Base-by-base conservation (phyloP, 2,113 vertebrate genomes). In the Petroica traversi region DNA sequence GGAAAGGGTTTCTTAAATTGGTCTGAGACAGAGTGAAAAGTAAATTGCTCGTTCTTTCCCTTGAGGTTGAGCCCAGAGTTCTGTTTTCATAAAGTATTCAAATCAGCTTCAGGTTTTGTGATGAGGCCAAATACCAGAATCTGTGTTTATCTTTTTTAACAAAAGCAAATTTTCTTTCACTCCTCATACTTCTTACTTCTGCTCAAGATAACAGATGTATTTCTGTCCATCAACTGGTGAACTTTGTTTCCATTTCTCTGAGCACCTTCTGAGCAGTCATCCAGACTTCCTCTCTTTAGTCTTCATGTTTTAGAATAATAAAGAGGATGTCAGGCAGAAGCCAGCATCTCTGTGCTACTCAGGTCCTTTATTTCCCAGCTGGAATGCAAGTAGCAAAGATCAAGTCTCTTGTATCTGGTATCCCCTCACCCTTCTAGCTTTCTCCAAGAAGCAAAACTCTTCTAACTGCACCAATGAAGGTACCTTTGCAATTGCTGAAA, bases 1-100 rank as follows among this genome's bases (percentile, higher is more conserved):
- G 59, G 46, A 88, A 25, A 49, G 31, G 4, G 7, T 77, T 95
- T 86, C 63, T 88, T 94, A 76, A 89, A 22, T 79, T 36, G 3
- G 11, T 58, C 43, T 80, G 19, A 87, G 41, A 45, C 19, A 79
- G 66, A 72, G 28, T 46, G 43, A 78, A 96, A 96, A 85, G 33
- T 92, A 96, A 83, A 94, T 85, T 77, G 67, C 85, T 95, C 93
- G 14, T 19, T 93, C 77, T 89, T 82, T 89, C 51, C 22, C 71
- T 87, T 68, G 85, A 94, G 75, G 38, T 46, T 83, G 57, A 89
- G 63, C 41, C 85, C 36, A 85, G 78, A 55, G 75, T 59, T 95
- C 85, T 92, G 38, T 58, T 93, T 96, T 81, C 85, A 69, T 77
- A 33, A 89, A 76, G 31, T 45, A 43, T 67, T 85, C 75, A 77